Percentiles rank a stretch among this genome's conserved stretches.
Conservation (phyloP, 2,797 vertebrate species). For the Simalia tracyae region DNA sequence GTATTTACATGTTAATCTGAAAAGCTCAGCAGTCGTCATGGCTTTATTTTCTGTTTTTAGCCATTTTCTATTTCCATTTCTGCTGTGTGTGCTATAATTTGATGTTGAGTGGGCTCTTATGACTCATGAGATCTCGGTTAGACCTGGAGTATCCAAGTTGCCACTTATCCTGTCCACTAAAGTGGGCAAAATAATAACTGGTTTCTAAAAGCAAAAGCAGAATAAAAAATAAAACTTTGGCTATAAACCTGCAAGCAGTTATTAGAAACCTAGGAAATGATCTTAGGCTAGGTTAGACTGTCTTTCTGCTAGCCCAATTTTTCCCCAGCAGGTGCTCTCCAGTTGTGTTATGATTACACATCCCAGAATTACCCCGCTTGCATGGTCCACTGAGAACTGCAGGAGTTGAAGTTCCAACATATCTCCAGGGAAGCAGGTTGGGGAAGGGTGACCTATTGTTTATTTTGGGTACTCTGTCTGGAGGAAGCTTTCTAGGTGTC, state of each 20-base stretch:
- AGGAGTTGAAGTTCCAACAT: background rate
- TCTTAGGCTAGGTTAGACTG: background rate
- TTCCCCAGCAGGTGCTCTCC: background rate
- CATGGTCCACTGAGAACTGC: background rate
- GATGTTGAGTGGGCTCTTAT: conserved; percentile 21
- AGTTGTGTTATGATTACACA: background rate
- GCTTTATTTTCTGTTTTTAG: conserved; percentile 34
- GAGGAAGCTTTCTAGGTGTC: background rate
- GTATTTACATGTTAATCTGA: conserved; percentile 34
- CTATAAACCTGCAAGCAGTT: conserved; percentile 20
- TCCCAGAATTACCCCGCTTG: background rate
- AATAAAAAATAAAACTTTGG: conserved; percentile 13
- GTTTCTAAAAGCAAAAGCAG: conserved; percentile 34
- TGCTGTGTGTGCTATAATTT: conserved; percentile 26
- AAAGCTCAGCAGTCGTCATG: conserved; percentile 40
- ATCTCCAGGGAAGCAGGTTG: background rate
- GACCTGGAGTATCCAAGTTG: conserved; percentile 17
- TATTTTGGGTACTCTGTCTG: background rate
- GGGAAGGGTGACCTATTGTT: background rate
- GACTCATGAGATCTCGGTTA: conserved; percentile 20
- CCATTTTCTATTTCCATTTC: conserved; percentile 40
- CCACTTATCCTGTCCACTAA: conserved; percentile 33
- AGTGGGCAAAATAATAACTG: conserved; percentile 3
- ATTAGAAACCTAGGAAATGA: background rate
- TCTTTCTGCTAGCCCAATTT: background rate